phyloP scores from a whole-genome alignment of 2,797 vertebrate genomes.

The Chiroxiphia lanceolata region DNA sequence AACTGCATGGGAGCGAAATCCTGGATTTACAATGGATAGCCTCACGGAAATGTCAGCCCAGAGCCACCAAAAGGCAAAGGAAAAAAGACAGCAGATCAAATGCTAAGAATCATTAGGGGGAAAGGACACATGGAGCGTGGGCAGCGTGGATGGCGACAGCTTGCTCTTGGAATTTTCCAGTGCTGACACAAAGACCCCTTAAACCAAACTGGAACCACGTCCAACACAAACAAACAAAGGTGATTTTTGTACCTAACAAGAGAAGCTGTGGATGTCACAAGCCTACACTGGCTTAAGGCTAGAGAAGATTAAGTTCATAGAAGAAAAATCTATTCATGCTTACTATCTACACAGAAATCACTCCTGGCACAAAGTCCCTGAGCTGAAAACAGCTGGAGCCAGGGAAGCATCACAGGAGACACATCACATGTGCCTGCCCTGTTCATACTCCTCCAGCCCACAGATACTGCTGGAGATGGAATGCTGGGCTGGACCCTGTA shows the following conservation, averaged over 20 bases:
- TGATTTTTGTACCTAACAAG: background rate
- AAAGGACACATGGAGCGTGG: background rate
- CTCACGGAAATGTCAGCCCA: slow-evolving; percentile 4
- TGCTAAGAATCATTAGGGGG: background rate
- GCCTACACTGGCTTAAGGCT: background rate
- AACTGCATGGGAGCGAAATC: background rate
- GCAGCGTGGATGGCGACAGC: background rate
- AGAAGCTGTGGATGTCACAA: background rate
- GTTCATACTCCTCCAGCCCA: background rate
- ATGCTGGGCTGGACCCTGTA: background rate
- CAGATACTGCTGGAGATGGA: background rate
- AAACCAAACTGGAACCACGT: background rate
- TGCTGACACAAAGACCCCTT: background rate
- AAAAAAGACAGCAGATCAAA: background rate
- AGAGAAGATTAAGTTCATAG: background rate
- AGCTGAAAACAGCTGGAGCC: background rate
- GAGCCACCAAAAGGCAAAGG: background rate
- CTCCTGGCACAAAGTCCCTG: background rate
- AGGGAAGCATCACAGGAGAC: background rate
- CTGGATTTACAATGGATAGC: background rate
- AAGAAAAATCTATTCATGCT: background rate
- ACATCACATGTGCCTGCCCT: background rate
- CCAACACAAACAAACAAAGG: background rate
- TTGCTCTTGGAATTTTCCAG: background rate
- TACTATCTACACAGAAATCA: background rate